A percentile compares a stretch with the other conserved stretches of the same genome.
Evolutionary conservation across 2,113 vertebrate species (phyloP).

Genomic region (Stomatorhinus ivindoensis): DNA sequence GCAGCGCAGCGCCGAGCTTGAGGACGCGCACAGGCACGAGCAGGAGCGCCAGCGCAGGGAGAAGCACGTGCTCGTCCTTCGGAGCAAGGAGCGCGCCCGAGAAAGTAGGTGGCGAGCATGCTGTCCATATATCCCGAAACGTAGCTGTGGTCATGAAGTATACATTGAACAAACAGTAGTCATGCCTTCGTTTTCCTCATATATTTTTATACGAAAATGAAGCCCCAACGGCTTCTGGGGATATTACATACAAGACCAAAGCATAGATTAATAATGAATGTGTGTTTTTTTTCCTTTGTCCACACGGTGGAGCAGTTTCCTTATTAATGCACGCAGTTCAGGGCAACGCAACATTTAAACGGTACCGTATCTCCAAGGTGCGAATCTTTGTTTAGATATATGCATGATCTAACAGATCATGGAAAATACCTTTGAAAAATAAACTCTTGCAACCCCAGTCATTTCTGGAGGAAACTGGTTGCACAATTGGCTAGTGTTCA

Average conservation of each 20-base stretch:
- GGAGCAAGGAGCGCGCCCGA: constrained; percentile 86
- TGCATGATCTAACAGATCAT: background rate
- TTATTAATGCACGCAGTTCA: constrained; percentile 34
- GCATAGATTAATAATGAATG: background rate
- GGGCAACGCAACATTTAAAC: background rate
- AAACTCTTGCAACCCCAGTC: background rate
- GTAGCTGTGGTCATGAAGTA: background rate
- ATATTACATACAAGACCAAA: background rate
- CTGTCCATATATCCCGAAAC: background rate
- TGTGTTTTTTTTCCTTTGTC: constrained; percentile 18
- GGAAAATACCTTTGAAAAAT: background rate
- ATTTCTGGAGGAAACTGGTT: background rate
- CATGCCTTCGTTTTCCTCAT: background rate
- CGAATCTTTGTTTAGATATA: background rate
- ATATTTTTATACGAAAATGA: background rate
- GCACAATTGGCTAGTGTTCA: background rate
- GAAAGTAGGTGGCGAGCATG: constrained; percentile 73
- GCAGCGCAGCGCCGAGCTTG: constrained; percentile 68
- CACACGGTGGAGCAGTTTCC: constrained; percentile 63
- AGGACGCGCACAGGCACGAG: constrained; percentile 68
- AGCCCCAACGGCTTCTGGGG: background rate
- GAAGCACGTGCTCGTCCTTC: constrained; percentile 79
- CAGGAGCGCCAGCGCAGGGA: constrained; percentile 84
- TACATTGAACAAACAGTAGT: background rate
- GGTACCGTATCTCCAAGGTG: background rate